Conservation (phyloP, 2,113 vertebrate species). For the Dicerorhinus sumatrensis region DNA sequence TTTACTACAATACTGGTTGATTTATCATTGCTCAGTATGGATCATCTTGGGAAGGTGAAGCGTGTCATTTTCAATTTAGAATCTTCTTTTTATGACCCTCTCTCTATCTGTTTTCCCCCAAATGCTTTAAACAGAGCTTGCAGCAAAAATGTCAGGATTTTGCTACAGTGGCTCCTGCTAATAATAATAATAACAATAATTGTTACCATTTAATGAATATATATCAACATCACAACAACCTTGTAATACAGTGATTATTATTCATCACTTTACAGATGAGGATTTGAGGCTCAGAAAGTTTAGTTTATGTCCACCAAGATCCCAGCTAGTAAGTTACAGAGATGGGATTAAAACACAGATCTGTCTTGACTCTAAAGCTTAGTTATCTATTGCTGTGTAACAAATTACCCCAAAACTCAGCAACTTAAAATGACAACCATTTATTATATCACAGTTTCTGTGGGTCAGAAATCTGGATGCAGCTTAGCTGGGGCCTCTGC, state of each 20-base stretch:
- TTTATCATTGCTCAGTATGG: neutral
- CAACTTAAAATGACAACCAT: neutral
- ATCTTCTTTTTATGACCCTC: neutral
- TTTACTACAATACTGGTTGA: neutral
- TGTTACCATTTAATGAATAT: neutral
- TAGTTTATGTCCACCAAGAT: neutral
- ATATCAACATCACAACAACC: neutral
- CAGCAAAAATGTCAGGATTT: constrained; percentile 47
- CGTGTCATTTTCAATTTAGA: neutral
- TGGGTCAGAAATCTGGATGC: neutral
- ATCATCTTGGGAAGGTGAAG: neutral
- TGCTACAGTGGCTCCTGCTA: neutral
- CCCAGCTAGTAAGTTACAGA: constrained; percentile 28
- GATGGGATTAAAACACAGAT: neutral
- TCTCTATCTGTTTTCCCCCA: neutral
- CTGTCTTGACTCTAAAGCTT: neutral
- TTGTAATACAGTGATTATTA: neutral
- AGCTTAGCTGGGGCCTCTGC: neutral
- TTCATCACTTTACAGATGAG: neutral
- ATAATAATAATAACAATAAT: neutral
- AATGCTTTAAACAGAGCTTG: neutral
- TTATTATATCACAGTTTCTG: neutral
- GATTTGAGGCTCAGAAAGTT: constrained; percentile 47
- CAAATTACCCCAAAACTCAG: neutral
- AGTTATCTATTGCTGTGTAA: neutral